Conservation (phyloP, 2,888 invertebrate genomes). For the Pheosia gnoma region DNA sequence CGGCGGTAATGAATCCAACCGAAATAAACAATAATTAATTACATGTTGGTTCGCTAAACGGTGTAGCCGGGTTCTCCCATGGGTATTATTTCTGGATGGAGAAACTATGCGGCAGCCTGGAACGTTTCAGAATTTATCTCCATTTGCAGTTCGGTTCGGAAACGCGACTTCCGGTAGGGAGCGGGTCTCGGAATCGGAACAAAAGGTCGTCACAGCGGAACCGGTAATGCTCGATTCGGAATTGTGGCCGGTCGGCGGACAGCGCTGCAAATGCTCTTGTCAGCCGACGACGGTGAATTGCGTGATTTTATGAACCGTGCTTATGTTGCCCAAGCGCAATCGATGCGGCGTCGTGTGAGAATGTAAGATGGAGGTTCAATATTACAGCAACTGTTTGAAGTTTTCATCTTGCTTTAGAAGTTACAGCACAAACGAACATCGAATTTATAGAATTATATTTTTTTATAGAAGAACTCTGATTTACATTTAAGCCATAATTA, state of each 20-base stretch:
- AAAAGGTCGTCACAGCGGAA: slow-evolving; percentile 68
- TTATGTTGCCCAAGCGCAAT: slow-evolving; percentile 15
- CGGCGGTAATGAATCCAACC: slow-evolving; percentile 55
- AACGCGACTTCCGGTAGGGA: slow-evolving; percentile 59
- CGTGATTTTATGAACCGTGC: slow-evolving; percentile 42
- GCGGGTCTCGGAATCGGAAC: slow-evolving; percentile 52
- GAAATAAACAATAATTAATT: slow-evolving; percentile 65
- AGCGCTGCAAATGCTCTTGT: slow-evolving; percentile 53
- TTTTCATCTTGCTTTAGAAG: too few species aligned
- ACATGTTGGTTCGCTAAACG: slow-evolving; percentile 62
- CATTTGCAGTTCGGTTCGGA: slow-evolving; percentile 66
- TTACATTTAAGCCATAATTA: too few species aligned
- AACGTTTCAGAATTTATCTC: slow-evolving; percentile 62
- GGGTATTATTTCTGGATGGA: slow-evolving; percentile 59
- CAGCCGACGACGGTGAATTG: slow-evolving; percentile 49
- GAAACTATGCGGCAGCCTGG: slow-evolving; percentile 42
- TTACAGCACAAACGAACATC: too few species aligned
- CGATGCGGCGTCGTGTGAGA: not conserved
- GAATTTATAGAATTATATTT: too few species aligned
- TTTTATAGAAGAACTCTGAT: too few species aligned
- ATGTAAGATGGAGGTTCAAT: not conserved
- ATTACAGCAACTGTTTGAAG: too few species aligned
- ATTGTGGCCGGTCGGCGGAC: slow-evolving; percentile 55
- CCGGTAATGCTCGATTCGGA: slow-evolving; percentile 68
- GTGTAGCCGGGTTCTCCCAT: slow-evolving; percentile 50